Evolutionary conservation across 2,113 vertebrate genomes (phyloP).

Genomic region (Cephalopholis sonnerati): DNA sequence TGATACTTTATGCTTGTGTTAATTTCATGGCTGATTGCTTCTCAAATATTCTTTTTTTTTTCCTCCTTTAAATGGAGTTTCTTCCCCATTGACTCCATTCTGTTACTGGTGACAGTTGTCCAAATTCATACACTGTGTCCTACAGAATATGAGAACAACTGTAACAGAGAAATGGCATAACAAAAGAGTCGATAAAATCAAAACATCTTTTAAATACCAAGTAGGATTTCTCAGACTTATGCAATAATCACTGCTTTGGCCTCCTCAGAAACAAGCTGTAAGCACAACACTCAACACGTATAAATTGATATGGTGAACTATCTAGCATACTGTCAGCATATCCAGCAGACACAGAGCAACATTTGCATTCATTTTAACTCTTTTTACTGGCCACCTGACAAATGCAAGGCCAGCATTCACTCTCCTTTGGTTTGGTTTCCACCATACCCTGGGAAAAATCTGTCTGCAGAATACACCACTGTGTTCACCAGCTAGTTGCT

Average conservation of each 20-base stretch:
- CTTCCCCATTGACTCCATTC: slow-evolving; percentile 18
- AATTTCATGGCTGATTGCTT: slow-evolving; percentile 74
- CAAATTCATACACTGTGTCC: slow-evolving; percentile 1
- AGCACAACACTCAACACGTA: not conserved
- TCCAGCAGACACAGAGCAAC: not conserved
- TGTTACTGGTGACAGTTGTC: slow-evolving; percentile 24
- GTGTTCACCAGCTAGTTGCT: not conserved
- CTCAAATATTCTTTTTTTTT: slow-evolving; percentile 46
- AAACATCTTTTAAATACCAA: not conserved
- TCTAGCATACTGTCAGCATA: not conserved
- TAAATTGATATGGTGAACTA: not conserved
- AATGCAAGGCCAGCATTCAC: not conserved
- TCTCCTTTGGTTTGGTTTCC: not conserved
- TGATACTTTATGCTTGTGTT: slow-evolving; percentile 62
- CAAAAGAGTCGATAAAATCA: not conserved
- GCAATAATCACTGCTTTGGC: not conserved
- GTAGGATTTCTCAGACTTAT: not conserved
- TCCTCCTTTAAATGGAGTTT: slow-evolving; percentile 34
- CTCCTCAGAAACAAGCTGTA: not conserved
- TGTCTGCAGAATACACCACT: not conserved
- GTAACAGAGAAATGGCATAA: not conserved
- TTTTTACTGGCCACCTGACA: not conserved
- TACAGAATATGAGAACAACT: not conserved
- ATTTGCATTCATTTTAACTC: not conserved
- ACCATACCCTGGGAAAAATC: not conserved